Base-by-base conservation (phyloP, 2,113 vertebrate genomes). In the Nipponia nippon region DNA sequence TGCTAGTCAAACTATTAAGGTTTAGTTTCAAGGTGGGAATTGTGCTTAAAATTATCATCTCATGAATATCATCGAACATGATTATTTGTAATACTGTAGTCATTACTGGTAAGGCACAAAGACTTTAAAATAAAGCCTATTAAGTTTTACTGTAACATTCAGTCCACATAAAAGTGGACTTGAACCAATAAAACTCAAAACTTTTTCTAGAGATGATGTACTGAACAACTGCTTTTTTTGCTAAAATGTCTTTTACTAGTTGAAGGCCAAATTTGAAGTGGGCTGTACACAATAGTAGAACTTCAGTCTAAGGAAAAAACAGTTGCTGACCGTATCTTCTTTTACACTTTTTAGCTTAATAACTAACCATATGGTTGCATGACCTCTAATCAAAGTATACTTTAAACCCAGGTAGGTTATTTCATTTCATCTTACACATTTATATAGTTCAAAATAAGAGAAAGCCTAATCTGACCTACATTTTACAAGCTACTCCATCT, bases 1-100 rank as follows among this genome's bases (percentile, higher is more conserved):
- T 96, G 67, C 67, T 75, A 96, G 91, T 94, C 94, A 93, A 90
- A 95, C 85, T 83, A 92, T 90, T 95, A 93, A 94, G 87, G 56
- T 84, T 96, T 93, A 87, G 92, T 93, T 94, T 88, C 93, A 93
- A 94, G 84, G 67, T 83, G 78, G 71, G 79, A 96, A 95, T 53
- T 84, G 40, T 96, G 86, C 65, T 92, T 90, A 95, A 85, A 95
- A 96, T 96, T 80, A 91, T 83, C 77, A 94, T 91, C 89, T 90
- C 78, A 77, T 93, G 78, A 95, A 95, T 96, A 95, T 66, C 73
- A 70, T 62, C 29, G 87, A 95, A 73, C 73, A 73, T 46, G 49
- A 91, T 77, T 97, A 95, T 94, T 96, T 95, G 89, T 77, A 91
- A 89, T 40, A 49, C 22, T 91, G 50, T 21, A 95, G 53, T 56